These are phyloP conservation scores for Drosophila arawakana DNA, from an alignment of 1,140 invertebrate species.

Conservation along the genomic window DNA sequence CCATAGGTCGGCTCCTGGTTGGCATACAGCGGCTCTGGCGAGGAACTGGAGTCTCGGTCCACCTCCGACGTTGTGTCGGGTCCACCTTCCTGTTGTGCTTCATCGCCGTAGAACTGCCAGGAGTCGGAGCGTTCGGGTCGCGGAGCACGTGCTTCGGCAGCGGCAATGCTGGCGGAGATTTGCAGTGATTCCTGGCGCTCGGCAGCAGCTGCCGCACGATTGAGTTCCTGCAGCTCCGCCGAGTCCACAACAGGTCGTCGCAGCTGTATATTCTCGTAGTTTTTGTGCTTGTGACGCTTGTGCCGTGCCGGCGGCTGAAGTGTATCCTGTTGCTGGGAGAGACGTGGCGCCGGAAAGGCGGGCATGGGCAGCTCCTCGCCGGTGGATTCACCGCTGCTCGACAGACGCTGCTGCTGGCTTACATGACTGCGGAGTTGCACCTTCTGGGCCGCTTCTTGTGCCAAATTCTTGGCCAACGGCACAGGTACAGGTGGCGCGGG, in stretches of 20 bases:
- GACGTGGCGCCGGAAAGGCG: constrained; percentile 66
- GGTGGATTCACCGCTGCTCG: constrained; percentile 37
- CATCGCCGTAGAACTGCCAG: constrained; percentile 72
- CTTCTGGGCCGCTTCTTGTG: constrained; percentile 58
- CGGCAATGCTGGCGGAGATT: constrained; percentile 52
- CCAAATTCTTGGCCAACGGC: constrained; percentile 53
- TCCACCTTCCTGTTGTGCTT: neutral
- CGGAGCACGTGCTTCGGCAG: constrained; percentile 58
- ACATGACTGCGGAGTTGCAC: constrained; percentile 54
- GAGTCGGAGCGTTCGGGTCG: constrained; percentile 80
- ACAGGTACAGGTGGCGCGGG: constrained; percentile 37
- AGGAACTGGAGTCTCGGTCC: constrained; percentile 30
- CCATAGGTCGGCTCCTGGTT: constrained; percentile 81
- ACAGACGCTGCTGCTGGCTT: constrained; percentile 25
- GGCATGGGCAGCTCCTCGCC: constrained; percentile 73
- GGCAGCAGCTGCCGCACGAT: constrained; percentile 43
- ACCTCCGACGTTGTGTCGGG: neutral
- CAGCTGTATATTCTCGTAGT: constrained; percentile 77
- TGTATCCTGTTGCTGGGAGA: constrained; percentile 59
- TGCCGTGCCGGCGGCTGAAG: constrained; percentile 53
- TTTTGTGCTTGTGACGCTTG: constrained; percentile 66
- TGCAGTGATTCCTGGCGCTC: constrained; percentile 69
- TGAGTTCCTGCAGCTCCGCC: constrained; percentile 62
- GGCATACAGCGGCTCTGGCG: constrained; percentile 76
- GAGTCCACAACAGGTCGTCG: constrained; percentile 70